Conservation (phyloP, 2,797 vertebrate genomes). For the Syngnathus rostellatus region DNA sequence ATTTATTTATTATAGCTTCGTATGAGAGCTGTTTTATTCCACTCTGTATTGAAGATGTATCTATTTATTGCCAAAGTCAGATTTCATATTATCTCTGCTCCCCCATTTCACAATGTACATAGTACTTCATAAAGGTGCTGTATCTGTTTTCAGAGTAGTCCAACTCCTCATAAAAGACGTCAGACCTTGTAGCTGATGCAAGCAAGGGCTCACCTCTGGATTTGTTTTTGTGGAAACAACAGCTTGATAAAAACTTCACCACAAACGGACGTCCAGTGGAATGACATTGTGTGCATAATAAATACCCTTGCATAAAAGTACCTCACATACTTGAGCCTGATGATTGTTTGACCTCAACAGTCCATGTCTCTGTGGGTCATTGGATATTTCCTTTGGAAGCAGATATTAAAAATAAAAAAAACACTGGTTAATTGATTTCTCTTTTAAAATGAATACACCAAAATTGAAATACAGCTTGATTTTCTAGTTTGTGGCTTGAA, state of each 20-base stretch:
- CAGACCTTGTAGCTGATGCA: not conserved
- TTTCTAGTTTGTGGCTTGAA: no score
- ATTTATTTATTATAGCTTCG: conserved; percentile 77
- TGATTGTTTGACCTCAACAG: not conserved
- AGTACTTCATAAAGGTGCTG: conserved; percentile 3
- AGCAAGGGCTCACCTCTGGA: not conserved
- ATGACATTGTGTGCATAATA: conserved; percentile 10
- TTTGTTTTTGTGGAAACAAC: conserved; percentile 4
- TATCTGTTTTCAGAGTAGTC: not conserved
- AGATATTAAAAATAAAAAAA: no score
- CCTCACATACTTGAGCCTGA: not conserved
- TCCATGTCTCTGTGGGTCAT: no score
- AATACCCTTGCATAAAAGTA: conserved; percentile 5
- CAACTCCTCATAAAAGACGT: not conserved
- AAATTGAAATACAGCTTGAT: no score
- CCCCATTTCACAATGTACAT: conserved; percentile 2
- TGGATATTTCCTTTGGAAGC: no score
- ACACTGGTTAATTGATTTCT: no score
- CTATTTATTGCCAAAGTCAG: conserved; percentile 68
- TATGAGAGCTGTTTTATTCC: conserved; percentile 62
- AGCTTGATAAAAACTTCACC: conserved; percentile 1
- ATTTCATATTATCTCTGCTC: conserved; percentile 36
- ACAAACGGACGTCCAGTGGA: conserved; percentile 16
- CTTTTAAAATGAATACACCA: no score
- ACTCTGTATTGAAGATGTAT: conserved; percentile 56